Conservation (phyloP, 1,140 invertebrate genomes). For the Pseudomyrmex gracilis region DNA sequence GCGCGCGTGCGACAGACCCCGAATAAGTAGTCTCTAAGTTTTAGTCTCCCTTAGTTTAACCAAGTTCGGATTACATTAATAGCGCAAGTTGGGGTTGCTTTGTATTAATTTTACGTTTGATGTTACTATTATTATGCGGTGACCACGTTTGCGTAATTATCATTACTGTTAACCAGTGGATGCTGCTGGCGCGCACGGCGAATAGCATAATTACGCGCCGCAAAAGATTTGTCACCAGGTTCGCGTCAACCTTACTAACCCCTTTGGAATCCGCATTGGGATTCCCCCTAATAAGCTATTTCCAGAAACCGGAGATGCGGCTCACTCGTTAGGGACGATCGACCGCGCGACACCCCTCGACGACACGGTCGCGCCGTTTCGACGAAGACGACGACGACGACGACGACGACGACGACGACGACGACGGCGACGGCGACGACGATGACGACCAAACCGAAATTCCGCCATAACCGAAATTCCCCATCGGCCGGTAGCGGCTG, state of each 20-base stretch:
- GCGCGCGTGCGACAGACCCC: not conserved
- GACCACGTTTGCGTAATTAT: not conserved
- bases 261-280: not conserved
- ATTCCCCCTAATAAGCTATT: slow-evolving; percentile 51
- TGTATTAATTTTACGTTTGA: slow-evolving; percentile 30
- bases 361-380: slow-evolving; percentile 71
- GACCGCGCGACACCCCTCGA: slow-evolving; percentile 66
- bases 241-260: not conserved
- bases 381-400: slow-evolving; percentile 41
- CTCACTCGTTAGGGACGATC: slow-evolving; percentile 52
- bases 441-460: slow-evolving; percentile 68
- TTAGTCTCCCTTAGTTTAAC: slow-evolving; percentile 21
- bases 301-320: slow-evolving; percentile 52
- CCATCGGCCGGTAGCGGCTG: slow-evolving; percentile 75
- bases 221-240: not conserved
- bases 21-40: slow-evolving; percentile 55
- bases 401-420: slow-evolving; percentile 42
- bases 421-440: not conserved
- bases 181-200: not conserved
- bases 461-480: slow-evolving; percentile 78
- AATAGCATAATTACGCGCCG: not conserved
- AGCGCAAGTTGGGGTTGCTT: not conserved
- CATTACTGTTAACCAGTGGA: not conserved
- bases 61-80: slow-evolving; percentile 42
- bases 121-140: not conserved